phyloP scores from a whole-genome alignment of 2,113 vertebrate species.

The Platysteira castanea region DNA sequence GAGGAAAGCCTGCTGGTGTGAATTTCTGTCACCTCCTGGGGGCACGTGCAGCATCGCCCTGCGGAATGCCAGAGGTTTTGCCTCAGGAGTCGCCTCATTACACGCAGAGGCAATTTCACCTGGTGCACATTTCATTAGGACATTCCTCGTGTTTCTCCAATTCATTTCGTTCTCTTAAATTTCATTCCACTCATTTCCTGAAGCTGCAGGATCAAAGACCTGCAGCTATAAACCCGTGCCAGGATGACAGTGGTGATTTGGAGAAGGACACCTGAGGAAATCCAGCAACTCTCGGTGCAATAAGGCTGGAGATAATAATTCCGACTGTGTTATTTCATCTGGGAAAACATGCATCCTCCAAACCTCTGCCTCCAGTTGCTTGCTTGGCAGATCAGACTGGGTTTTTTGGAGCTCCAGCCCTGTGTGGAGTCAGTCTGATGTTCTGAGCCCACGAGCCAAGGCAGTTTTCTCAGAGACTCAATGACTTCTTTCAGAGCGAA shows the following conservation, averaged over 20 bases:
- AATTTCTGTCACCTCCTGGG: not conserved
- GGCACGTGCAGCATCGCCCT: not conserved
- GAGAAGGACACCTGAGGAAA: not conserved
- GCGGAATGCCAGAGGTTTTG: not conserved
- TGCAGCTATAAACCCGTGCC: rapidly evolving
- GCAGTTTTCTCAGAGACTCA: not conserved
- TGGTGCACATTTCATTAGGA: not conserved
- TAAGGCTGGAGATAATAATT: not conserved
- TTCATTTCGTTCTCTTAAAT: not conserved
- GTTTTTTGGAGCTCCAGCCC: not conserved
- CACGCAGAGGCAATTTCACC: not conserved
- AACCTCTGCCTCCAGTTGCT: not conserved
- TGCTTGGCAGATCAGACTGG: not conserved
- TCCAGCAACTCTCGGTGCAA: not conserved
- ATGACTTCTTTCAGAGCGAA: not conserved
- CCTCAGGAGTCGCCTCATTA: not conserved
- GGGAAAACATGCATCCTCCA: not conserved
- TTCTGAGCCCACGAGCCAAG: not conserved
- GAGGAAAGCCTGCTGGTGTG: not conserved
- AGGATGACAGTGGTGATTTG: not conserved
- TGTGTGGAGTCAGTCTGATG: not conserved
- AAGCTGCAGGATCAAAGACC: not conserved
- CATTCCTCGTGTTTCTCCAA: not conserved
- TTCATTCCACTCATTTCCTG: not conserved
- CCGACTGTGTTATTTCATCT: not conserved